phyloP scores from a whole-genome alignment of 2,797 vertebrate species.

The Balearica regulorum region DNA sequence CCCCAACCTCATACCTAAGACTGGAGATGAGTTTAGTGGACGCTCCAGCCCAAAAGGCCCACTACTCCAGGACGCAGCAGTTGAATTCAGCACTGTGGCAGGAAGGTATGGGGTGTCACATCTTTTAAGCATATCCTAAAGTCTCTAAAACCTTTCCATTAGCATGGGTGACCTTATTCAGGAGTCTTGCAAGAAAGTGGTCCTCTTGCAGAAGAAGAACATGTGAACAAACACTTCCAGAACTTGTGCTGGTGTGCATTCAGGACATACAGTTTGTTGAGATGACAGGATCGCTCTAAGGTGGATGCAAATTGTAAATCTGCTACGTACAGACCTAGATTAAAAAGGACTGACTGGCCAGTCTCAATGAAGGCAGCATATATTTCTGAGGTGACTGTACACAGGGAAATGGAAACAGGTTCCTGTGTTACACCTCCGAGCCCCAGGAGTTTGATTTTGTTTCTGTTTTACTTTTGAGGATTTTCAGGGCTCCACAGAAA shows the following conservation, averaged over 20 bases:
- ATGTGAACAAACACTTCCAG: background rate
- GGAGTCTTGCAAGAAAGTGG: background rate
- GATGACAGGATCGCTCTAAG: background rate
- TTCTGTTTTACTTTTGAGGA: background rate
- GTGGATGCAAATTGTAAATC: background rate
- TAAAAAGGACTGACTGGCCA: background rate
- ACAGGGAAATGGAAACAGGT: background rate
- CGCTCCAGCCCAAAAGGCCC: background rate
- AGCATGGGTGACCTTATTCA: background rate
- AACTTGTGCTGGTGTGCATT: background rate
- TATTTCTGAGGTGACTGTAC: background rate
- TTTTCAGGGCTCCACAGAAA: background rate
- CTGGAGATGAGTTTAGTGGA: background rate
- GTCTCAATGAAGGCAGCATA: background rate
- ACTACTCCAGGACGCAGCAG: accelerated
- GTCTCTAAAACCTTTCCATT: background rate
- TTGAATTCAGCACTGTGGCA: background rate
- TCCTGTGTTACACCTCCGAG: background rate
- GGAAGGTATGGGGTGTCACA: background rate
- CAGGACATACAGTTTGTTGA: background rate
- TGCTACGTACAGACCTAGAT: background rate
- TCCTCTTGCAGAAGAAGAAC: background rate
- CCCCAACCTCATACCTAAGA: background rate
- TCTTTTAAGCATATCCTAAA: background rate
- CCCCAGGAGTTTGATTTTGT: background rate